phyloP scores from a whole-genome alignment of 2,113 vertebrate species.

The Puntigrus tetrazona region DNA sequence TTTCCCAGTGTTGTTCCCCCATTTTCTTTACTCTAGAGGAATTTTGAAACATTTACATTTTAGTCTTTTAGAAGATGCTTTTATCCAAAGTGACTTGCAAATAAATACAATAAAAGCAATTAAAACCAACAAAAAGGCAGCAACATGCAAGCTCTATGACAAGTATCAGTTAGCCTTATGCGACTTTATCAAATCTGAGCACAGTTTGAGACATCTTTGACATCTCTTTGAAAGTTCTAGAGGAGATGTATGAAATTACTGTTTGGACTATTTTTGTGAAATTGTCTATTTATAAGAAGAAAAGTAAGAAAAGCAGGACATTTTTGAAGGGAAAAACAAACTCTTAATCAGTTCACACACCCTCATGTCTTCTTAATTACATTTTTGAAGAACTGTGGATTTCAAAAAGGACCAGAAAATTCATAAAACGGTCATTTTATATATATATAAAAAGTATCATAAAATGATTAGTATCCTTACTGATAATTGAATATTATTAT shows the following conservation, averaged over 20 bases:
- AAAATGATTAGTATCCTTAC: not conserved
- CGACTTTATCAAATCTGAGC: not conserved
- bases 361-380: not conserved
- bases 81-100: no score
- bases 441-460: no score
- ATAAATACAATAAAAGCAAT: no score
- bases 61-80: no score
- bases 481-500: not conserved
- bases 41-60: no score
- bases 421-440: not conserved
- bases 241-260: not conserved
- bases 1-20: not conserved
- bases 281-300: not conserved
- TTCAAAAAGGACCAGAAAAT: not conserved
- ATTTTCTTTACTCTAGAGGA: not conserved
- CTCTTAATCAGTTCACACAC: not conserved
- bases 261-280: not conserved
- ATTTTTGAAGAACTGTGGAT: not conserved
- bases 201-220: not conserved
- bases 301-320: not conserved
- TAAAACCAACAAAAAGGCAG: no score
- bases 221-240: not conserved
- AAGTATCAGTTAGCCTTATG: no score
- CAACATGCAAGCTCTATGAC: no score
- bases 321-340: not conserved